Base-by-base conservation (phyloP, 2,113 vertebrate species). In the Otolemur garnettii region DNA sequence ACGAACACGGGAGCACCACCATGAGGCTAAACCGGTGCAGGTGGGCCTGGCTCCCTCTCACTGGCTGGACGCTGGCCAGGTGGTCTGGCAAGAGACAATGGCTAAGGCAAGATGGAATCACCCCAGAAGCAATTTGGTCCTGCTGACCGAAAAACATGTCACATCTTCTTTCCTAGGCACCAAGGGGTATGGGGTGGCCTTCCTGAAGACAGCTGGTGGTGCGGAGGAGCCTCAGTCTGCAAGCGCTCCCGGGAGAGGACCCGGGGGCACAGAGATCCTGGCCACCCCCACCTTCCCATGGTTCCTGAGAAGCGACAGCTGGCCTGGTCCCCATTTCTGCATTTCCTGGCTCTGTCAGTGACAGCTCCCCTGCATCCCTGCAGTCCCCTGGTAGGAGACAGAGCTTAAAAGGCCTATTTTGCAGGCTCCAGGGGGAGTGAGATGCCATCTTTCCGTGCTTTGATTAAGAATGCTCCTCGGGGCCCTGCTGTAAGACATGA, bases 381-480 rank as follows among this genome's bases (percentile, higher is more conserved):
- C 0, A 19, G 62, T 77, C 60, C 62, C 62, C 19, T 15, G 5
- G 77, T n/a, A 71, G 77, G 77, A 91, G 80, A 57, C 4, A 7
- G 66, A 83, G 21, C 38, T 84, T 92, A 24, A 84, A 75, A 92
- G 86, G 4, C 64, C 38, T 57, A 33, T 35, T 93, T 30, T 64
- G 50, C 75, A 68, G 82, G 72, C 42, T 75, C 72, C 45, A 26
- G 15, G 82, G 64, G 69, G 11, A 85, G 38, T 11, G 57, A 0
- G 0, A 60, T 3, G 59, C 60, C 74, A 26, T 59, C 24, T 93
- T 64, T 42, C 57, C 0, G 2, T 75, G 91, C 69, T 64, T 89
- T 78, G 93, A 97, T 91, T 91, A 93, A 66, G 85, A 96, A 91
- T 38, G 71, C 71, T n/a, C n/a, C 71, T 50, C 1, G 5, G 86